phyloP scores from a whole-genome alignment of 2,888 invertebrate genomes.

The Drosophila recens region DNA sequence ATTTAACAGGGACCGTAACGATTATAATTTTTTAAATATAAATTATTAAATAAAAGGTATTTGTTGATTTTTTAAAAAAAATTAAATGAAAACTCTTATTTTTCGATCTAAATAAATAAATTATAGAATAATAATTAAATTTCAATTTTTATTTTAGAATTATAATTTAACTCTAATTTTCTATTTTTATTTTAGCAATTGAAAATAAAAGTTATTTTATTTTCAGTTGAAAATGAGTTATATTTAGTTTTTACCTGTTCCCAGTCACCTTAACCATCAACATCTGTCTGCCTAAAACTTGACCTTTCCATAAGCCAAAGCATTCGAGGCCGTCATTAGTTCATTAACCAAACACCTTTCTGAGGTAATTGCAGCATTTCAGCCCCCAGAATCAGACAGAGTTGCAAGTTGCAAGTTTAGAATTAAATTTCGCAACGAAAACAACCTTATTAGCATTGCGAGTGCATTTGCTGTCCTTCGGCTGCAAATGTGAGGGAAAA shows the following conservation, averaged over 20 bases:
- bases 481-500: slow-evolving; percentile 34
- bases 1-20: too few species aligned
- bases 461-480: slow-evolving; percentile 18
- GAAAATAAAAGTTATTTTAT: too few species aligned
- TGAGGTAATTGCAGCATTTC: slow-evolving; percentile 26
- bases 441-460: slow-evolving; percentile 48
- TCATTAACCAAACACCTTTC: slow-evolving; percentile 53
- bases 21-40: too few species aligned
- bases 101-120: too few species aligned
- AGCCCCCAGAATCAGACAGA: slow-evolving; percentile 18
- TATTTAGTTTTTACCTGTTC: background rate
- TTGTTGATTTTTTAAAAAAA: too few species aligned
- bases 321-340: slow-evolving; percentile 29
- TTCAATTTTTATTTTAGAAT: too few species aligned
- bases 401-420: slow-evolving; percentile 19
- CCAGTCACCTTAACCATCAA: background rate
- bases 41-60: too few species aligned
- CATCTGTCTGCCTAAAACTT: background rate
- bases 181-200: too few species aligned
- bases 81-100: too few species aligned
- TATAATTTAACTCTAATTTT: too few species aligned
- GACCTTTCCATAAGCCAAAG: background rate
- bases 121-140: too few species aligned
- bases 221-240: too few species aligned
- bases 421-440: slow-evolving; percentile 44